Percentiles rank a stretch among this genome's conserved stretches.
Conservation (phyloP, 2,113 vertebrate genomes). For the Campylomormyrus tamandua region DNA sequence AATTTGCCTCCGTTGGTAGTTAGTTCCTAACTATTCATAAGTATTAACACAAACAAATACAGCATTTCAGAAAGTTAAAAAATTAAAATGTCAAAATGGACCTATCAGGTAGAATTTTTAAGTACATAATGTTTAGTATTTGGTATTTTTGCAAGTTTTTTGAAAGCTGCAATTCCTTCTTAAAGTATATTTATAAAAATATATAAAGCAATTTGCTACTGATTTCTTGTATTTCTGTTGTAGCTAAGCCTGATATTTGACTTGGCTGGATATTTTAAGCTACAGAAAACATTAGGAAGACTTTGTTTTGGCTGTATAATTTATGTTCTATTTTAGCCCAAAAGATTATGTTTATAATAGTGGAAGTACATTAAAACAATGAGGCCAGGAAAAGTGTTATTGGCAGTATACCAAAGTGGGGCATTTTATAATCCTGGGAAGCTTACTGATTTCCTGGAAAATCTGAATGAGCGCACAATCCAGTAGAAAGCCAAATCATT, state of each 20-base stretch:
- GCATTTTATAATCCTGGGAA: conserved; percentile 20
- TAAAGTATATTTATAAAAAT: background rate
- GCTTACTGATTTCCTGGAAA: conserved; percentile 3
- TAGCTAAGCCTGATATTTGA: background rate
- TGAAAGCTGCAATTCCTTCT: background rate
- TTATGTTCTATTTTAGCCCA: background rate
- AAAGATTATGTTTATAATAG: background rate
- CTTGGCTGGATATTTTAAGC: background rate
- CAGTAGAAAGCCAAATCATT: background rate
- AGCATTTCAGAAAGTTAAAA: background rate
- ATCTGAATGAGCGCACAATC: conserved; percentile 12
- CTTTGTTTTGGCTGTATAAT: background rate
- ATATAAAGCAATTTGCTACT: background rate
- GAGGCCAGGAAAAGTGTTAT: background rate
- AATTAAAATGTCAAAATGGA: background rate
- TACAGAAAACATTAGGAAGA: background rate
- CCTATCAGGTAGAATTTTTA: background rate
- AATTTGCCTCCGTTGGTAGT: background rate
- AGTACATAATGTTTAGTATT: background rate
- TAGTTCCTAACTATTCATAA: background rate
- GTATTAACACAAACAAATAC: background rate
- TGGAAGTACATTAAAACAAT: background rate
- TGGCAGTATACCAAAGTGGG: conserved; percentile 17
- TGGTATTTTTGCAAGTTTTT: background rate
- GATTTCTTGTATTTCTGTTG: background rate